Evolutionary conservation across 2,113 vertebrate genomes (phyloP).

Genomic region (Centropus bengalensis): DNA sequence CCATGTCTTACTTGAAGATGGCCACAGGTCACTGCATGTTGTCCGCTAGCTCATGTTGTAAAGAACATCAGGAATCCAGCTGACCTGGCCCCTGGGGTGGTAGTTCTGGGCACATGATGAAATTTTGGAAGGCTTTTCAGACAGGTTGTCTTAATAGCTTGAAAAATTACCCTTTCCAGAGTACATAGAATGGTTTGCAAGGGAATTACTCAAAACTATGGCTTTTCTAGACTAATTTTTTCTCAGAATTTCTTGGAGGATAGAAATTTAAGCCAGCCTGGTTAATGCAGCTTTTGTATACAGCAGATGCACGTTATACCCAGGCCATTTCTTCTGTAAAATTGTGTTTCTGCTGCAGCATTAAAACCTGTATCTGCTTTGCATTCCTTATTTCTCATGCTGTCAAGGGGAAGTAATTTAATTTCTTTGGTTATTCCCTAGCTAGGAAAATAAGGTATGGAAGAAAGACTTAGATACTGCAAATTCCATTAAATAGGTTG

Average conservation of each 20-base stretch:
- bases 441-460: not conserved
- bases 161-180: not conserved
- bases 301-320: not conserved
- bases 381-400: not conserved
- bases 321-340: not conserved
- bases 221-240: not conserved
- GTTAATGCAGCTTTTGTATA: not conserved
- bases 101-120: not conserved
- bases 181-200: not conserved
- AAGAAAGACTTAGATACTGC: not conserved
- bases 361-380: not conserved
- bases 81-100: not conserved
- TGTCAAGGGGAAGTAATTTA: not conserved
- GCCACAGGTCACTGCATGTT: fast-evolving
- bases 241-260: not conserved
- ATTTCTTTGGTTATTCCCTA: not conserved
- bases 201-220: not conserved
- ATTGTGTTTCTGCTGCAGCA: not conserved
- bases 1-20: not conserved
- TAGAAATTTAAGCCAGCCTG: not conserved
- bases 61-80: fast-evolving
- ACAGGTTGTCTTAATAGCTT: not conserved
- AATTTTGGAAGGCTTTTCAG: not conserved
- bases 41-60: not conserved
- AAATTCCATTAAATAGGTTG: not conserved